A percentile compares a stretch with the other conserved stretches of the same genome.
Conservation (phyloP, 53 echinoderm and acorn worm genomes). For the Patiria pectinifera region DNA sequence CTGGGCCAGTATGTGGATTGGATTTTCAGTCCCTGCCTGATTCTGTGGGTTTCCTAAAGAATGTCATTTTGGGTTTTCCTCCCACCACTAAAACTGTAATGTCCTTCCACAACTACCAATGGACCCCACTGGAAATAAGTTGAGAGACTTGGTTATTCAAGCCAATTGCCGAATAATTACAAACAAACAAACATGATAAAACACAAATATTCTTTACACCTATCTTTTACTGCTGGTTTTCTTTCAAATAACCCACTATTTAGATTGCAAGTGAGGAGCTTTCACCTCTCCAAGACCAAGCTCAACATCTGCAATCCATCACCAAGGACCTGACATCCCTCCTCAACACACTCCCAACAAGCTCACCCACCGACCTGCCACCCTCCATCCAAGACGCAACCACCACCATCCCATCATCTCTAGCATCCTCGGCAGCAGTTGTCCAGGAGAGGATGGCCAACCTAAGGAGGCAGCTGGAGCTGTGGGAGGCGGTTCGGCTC, state of each 20-base stretch:
- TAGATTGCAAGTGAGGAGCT: slow-evolving; percentile 65
- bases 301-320: slow-evolving; percentile 39
- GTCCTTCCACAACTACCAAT: too few relatives aligned
- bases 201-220: neutral
- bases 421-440: slow-evolving; percentile 35
- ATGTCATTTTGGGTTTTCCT: too few relatives aligned
- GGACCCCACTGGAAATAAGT: too few relatives aligned
- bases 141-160: too few relatives aligned
- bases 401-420: slow-evolving; percentile 10
- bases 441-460: slow-evolving; percentile 70
- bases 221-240: neutral
- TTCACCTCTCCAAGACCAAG: slow-evolving; percentile 57
- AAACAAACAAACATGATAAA: neutral
- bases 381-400: slow-evolving; percentile 39
- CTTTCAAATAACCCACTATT: neutral
- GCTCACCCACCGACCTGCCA: neutral
- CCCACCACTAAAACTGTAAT: too few relatives aligned
- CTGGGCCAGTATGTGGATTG: too few relatives aligned
- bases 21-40: too few relatives aligned
- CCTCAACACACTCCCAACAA: slow-evolving; percentile 41
- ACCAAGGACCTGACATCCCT: slow-evolving; percentile 51
- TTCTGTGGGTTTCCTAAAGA: too few relatives aligned
- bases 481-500: slow-evolving; percentile 69
- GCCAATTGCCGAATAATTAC: too few relatives aligned
- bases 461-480: slow-evolving; percentile 68